phyloP scores from a whole-genome alignment of 1,140 invertebrate genomes.

The Asobara japonica region DNA sequence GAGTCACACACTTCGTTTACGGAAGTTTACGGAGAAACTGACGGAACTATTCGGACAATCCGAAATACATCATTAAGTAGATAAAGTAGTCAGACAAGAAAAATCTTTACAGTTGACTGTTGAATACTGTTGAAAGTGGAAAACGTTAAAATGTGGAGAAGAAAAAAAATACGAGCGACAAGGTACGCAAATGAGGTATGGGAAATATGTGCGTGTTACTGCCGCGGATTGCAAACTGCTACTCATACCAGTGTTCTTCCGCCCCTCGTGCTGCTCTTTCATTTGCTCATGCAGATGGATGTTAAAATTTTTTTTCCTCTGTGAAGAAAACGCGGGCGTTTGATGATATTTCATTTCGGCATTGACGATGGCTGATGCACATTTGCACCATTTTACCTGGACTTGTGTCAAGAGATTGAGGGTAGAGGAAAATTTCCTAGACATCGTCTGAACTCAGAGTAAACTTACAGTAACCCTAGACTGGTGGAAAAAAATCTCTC shows the following conservation, averaged over 20 bases:
- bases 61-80: no score
- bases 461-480: no score
- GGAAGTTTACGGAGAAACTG: no score
- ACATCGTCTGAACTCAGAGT: no score
- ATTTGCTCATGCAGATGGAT: constrained; percentile 25
- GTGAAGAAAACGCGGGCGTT: not conserved
- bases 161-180: constrained; percentile 55
- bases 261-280: not conserved
- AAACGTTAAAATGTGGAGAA: no score
- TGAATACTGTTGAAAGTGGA: no score
- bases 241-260: not conserved
- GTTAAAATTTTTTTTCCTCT: not conserved
- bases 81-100: no score
- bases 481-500: no score
- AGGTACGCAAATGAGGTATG: constrained; percentile 51
- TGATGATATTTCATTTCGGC: constrained; percentile 18
- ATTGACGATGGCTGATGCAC: not conserved
- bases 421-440: no score
- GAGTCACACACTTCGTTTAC: no score
- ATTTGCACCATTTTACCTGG: not conserved
- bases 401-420: not conserved
- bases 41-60: no score
- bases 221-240: constrained; percentile 34
- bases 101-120: no score
- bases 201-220: constrained; percentile 62